Base-by-base conservation (phyloP, 2,797 vertebrate genomes). In the Lagocephalus sceleratus region DNA sequence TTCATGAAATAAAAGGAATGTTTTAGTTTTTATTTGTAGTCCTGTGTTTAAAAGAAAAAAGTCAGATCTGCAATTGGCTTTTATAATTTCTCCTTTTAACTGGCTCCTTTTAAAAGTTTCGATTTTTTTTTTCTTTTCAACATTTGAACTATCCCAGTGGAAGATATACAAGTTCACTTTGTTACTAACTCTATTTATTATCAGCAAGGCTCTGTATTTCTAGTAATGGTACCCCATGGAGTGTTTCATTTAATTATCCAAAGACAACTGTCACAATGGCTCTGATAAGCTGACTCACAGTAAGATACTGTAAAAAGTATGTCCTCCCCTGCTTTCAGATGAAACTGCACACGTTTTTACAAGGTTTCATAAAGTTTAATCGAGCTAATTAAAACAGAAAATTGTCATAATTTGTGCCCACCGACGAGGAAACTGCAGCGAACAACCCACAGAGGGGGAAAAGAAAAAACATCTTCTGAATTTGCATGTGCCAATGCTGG, bases 321-420 rank as follows among this genome's bases (percentile, higher is more conserved):
- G 25, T 51, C 82, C 67, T 67, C 75, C 71, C 48, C 68, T 75
- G 71, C 71, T 76, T 79, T 82, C 71, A 76, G 70, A 54, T 64
- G 42, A 60, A 80, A 61, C 75, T 74, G 68, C 72, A 75, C 73
- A 72, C 78, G 70, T n/a, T 82, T 76, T 75, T 71, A 54, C 67
- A 70, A 76, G 60, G 72, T 72, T 70, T 62, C 78, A 83, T 85
- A 76, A 83, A 81, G 63, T 83, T 83, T 71, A 74, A 71, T 73
- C 79, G 73, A 80, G 73, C 73, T 83, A 86, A 85, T 87, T 84
- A 83, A 82, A 82, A 78, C 68, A 63, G 63, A 78, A 71, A 85
- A 68, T 76, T 72, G 58, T 51, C 20, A 12, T 73, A 64, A 46
- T 71, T 48, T 47, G 32, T 42, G 54, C 48, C 54, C 43, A 73